A percentile compares a stretch with the other conserved stretches of the same genome.
Evolutionary conservation across 2,113 vertebrate genomes (phyloP).

Genomic region (Sylvia atricapilla): DNA sequence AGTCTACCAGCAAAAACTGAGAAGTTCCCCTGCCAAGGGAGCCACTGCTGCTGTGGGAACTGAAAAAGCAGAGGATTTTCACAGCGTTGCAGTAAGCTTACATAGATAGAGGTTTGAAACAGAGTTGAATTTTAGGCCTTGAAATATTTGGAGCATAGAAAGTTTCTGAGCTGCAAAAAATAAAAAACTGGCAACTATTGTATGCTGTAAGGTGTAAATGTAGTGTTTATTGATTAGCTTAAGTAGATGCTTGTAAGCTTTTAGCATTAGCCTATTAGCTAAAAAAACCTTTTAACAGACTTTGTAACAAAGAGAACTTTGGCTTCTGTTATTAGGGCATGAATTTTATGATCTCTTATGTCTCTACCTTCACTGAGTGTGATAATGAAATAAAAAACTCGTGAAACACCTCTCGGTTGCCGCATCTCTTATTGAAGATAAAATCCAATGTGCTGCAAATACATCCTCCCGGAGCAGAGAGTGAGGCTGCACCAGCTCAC

Average conservation of each 20-base stretch:
- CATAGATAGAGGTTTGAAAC: neutral
- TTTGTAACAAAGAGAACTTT: neutral
- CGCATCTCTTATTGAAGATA: neutral
- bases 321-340: neutral
- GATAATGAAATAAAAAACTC: neutral
- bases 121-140: neutral
- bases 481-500: fast-evolving
- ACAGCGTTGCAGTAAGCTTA: neutral
- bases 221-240: neutral
- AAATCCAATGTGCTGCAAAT: neutral
- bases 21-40: neutral
- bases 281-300: neutral
- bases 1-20: neutral
- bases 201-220: neutral
- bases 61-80: neutral
- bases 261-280: neutral
- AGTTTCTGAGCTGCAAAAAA: neutral
- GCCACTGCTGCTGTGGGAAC: neutral
- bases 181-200: neutral
- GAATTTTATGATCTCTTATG: neutral
- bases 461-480: neutral
- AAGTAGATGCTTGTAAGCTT: neutral
- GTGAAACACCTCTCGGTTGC: neutral
- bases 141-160: neutral
- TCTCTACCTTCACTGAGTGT: neutral